These are phyloP conservation scores for Drepana arcuata DNA, from an alignment of 1,140 invertebrate species.

Conservation along the genomic window DNA sequence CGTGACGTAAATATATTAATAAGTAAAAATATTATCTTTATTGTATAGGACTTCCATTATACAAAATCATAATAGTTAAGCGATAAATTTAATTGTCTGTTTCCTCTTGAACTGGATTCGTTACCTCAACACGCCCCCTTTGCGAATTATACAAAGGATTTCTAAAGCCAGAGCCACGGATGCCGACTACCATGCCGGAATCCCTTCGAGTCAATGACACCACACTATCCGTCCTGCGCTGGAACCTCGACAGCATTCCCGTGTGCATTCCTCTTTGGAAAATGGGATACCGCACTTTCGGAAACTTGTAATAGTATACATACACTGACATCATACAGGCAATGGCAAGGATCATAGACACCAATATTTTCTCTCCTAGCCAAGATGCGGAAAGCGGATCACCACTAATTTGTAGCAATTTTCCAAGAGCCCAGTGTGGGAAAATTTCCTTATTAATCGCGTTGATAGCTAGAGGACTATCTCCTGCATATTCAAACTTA, in stretches of 20 bases:
- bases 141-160: conserved; percentile 57
- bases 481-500: conserved; percentile 40
- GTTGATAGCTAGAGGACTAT: conserved; percentile 37
- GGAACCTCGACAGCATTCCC: conserved; percentile 36
- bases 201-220: conserved; percentile 54
- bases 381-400: conserved; percentile 31
- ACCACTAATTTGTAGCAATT: conserved; percentile 31
- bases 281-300: conserved; percentile 22
- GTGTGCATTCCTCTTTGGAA: conserved; percentile 10
- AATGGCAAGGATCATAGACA: conserved; percentile 46
- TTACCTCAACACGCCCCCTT: conserved; percentile 35
- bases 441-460: conserved; percentile 26
- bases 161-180: conserved; percentile 40
- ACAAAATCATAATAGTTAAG: no score
- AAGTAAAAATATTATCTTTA: no score
- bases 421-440: conserved; percentile 24
- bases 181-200: conserved; percentile 22
- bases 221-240: conserved; percentile 48
- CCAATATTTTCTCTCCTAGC: conserved; percentile 36
- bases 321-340: conserved; percentile 32
- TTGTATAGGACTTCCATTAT: no score
- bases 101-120: conserved; percentile 21
- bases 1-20: no score
- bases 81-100: conserved; percentile 2
- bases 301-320: conserved; percentile 46